Evolutionary conservation across 1,140 invertebrate species (phyloP).

Genomic region (Limonius californicus): DNA sequence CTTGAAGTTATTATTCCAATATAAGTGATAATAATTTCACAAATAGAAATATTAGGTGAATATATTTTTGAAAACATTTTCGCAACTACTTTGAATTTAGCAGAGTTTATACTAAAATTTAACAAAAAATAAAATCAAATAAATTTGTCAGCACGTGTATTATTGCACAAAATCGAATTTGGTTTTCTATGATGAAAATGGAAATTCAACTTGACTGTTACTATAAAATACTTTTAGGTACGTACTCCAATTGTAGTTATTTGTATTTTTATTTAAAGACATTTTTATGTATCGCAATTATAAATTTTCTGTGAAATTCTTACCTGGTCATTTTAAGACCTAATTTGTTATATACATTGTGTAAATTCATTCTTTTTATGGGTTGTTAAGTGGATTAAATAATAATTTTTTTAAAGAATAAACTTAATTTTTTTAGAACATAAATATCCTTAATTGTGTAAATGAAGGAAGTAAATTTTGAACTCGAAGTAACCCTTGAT

Average conservation of each 20-base stretch:
- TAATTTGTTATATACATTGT: neutral
- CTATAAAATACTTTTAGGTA: neutral
- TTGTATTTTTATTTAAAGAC: conserved; percentile 1
- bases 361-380: neutral
- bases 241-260: neutral
- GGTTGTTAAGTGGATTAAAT: neutral
- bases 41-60: neutral
- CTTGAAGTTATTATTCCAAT: neutral
- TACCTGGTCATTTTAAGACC: neutral
- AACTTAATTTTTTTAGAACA: neutral
- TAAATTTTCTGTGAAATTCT: neutral
- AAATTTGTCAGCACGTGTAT: neutral
- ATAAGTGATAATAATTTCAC: neutral
- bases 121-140: neutral
- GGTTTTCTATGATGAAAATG: neutral
- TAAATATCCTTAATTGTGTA: too few relatives aligned
- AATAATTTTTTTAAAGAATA: neutral
- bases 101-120: neutral
- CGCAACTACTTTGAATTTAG: neutral
- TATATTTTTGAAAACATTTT: neutral
- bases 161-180: neutral
- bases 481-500: too few relatives aligned
- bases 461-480: too few relatives aligned
- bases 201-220: neutral
- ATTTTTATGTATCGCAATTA: neutral